phyloP scores from a whole-genome alignment of 2,888 invertebrate species.

The Coelopa pilipes region DNA sequence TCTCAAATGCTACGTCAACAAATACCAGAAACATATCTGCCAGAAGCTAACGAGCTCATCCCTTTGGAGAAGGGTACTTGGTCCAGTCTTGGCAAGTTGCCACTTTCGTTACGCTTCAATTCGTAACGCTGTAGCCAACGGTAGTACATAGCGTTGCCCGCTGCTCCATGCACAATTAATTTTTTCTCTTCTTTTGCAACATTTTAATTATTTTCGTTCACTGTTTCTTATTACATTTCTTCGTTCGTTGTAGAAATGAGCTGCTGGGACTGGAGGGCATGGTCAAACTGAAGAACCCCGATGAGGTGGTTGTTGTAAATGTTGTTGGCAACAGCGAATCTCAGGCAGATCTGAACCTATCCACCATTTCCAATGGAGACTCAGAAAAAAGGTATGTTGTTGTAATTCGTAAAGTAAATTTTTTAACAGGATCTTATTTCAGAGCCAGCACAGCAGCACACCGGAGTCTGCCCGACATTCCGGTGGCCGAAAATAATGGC shows the following conservation, averaged over 20 bases:
- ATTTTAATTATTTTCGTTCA: constrained; percentile 31
- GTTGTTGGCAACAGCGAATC: constrained; percentile 58
- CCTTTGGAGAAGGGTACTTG: constrained; percentile 50
- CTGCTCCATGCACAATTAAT: neutral
- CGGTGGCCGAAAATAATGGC: constrained; percentile 73
- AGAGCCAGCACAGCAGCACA: constrained; percentile 70
- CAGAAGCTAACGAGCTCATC: too few species aligned
- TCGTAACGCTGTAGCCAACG: neutral
- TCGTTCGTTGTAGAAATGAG: constrained; percentile 71
- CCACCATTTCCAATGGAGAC: constrained; percentile 63
- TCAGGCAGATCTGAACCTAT: constrained; percentile 62
- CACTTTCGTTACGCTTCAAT: constrained; percentile 15
- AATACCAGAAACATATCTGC: neutral
- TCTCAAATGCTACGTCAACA: constrained; percentile 32
- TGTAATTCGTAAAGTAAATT: neutral
- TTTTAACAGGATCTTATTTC: constrained; percentile 8
- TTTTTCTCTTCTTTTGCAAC: neutral
- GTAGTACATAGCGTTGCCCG: neutral
- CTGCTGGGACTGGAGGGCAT: constrained; percentile 77
- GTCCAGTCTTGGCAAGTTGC: constrained; percentile 14
- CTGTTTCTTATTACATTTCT: constrained; percentile 32
- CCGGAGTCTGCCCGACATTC: constrained; percentile 87
- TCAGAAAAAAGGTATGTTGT: constrained; percentile 60
- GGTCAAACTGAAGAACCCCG: constrained; percentile 78
- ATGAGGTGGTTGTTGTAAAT: constrained; percentile 69